These are phyloP conservation scores for Scomberomorus guttatus DNA, from an alignment of 2,797 vertebrate species.

Conservation along the genomic window DNA sequence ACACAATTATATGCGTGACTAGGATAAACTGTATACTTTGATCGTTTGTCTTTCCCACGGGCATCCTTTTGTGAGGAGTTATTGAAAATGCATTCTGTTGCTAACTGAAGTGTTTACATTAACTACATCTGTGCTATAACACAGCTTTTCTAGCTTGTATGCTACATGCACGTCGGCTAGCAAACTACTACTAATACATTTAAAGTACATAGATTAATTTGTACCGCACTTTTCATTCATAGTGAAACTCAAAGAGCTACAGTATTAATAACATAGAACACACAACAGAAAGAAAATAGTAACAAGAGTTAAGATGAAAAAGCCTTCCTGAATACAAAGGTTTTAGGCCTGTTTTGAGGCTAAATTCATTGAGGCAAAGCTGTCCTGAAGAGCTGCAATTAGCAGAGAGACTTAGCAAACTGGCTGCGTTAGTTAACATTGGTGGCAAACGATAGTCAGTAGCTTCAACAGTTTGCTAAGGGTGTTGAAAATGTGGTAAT, in stretches of 20 bases:
- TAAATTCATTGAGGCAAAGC: background rate
- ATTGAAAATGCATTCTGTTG: background rate
- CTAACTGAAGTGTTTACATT: background rate
- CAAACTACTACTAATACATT: background rate
- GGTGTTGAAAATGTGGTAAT: background rate
- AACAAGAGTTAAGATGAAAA: too few relatives aligned
- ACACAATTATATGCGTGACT: background rate
- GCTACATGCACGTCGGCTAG: background rate
- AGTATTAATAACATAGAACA: too few relatives aligned
- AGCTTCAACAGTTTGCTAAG: background rate
- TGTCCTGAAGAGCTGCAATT: background rate
- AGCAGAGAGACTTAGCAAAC: background rate
- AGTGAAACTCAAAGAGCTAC: too few relatives aligned
- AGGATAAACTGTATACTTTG: background rate
- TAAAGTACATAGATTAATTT: too few relatives aligned
- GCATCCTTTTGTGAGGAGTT: background rate
- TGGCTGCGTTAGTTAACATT: too few relatives aligned
- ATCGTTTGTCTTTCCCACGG: background rate
- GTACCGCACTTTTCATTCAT: too few relatives aligned
- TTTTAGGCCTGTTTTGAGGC: background rate
- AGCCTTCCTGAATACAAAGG: too few relatives aligned
- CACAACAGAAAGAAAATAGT: too few relatives aligned
- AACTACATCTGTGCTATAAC: background rate
- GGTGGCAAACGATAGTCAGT: background rate
- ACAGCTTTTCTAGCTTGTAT: background rate